Evolutionary conservation across 2,797 vertebrate genomes (phyloP).

Genomic region (Miopithecus talapoin): DNA sequence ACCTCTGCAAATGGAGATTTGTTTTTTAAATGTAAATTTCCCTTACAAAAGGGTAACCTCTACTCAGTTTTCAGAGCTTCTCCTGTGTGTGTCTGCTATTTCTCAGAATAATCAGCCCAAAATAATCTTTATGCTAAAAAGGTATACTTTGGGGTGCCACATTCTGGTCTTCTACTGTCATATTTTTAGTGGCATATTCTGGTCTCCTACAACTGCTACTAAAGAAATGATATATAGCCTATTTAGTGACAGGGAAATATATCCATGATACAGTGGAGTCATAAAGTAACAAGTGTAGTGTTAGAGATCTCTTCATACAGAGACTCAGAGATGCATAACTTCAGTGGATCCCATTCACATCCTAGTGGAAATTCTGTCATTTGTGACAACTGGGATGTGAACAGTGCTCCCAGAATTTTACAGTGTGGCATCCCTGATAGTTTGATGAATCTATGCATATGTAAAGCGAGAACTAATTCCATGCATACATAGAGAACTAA

Average conservation of each 20-base stretch:
- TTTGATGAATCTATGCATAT: not conserved
- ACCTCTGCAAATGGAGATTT: not conserved
- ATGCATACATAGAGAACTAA: not conserved
- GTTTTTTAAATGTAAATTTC: not conserved
- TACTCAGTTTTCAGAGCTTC: not conserved
- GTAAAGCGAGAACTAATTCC: not conserved
- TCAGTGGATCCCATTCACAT: not conserved
- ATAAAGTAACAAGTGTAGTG: not conserved
- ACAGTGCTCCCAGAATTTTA: not conserved
- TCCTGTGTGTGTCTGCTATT: not conserved
- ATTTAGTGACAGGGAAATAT: not conserved
- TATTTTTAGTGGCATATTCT: not conserved
- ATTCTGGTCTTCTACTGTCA: not conserved
- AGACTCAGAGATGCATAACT: not conserved
- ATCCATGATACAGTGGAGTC: not conserved
- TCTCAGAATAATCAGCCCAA: not conserved
- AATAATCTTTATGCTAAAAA: not conserved
- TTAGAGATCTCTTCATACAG: not conserved
- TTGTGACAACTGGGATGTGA: not conserved
- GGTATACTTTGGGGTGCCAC: not conserved
- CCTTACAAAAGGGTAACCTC: not conserved
- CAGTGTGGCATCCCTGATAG: not conserved
- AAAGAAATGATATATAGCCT: not conserved
- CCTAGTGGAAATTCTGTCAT: not conserved
- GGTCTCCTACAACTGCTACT: not conserved